Conservation (phyloP, 2,113 vertebrate genomes). For the Chelonoidis abingdonii region DNA sequence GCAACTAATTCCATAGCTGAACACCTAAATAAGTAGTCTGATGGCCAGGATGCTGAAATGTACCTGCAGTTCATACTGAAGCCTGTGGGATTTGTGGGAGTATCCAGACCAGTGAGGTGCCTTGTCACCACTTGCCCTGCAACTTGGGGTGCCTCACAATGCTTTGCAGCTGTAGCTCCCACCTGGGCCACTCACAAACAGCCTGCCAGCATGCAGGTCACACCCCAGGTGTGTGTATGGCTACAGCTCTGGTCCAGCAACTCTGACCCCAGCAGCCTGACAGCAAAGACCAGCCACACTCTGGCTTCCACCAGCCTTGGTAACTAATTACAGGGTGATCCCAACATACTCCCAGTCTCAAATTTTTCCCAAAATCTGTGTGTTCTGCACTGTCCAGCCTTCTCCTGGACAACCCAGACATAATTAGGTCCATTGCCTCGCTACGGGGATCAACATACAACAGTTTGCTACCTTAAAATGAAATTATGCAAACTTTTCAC, state of each 20-base stretch:
- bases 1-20: constrained; percentile 8
- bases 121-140: not conserved
- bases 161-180: not conserved
- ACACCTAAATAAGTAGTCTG: not conserved
- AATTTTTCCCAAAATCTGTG: not conserved
- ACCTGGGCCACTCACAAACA: not conserved
- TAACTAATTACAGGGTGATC: not conserved
- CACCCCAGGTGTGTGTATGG: not conserved
- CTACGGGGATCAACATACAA: not conserved
- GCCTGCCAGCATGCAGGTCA: no score
- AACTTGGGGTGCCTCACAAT: not conserved
- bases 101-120: not conserved
- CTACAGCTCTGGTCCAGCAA: not conserved
- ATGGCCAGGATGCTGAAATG: not conserved
- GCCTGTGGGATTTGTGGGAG: not conserved
- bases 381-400: not conserved
- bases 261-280: not conserved
- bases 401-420: not conserved
- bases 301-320: not conserved
- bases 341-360: not conserved
- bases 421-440: not conserved
- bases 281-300: not conserved
- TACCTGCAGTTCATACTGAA: not conserved
- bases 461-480: not conserved
- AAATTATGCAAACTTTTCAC: not conserved